Evolutionary conservation across 2,888 invertebrate genomes (phyloP).

Genomic region (Spodoptera exigua): DNA sequence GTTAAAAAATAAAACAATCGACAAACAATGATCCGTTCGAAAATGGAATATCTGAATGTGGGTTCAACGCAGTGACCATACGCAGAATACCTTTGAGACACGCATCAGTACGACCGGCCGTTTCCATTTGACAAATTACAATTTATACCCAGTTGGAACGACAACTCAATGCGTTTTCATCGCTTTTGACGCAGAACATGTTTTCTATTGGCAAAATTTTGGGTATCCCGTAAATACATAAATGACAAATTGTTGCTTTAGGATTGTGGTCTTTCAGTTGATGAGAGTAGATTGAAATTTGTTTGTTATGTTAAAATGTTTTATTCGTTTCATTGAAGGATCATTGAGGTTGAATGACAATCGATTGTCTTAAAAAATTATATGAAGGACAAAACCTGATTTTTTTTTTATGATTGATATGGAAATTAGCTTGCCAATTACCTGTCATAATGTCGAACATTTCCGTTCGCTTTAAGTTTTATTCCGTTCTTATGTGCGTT

Average conservation of each 20-base stretch:
- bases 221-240: constrained; percentile 11
- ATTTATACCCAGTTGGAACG: constrained; percentile 38
- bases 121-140: constrained; percentile 53
- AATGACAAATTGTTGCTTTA: background rate
- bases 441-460: no score
- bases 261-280: background rate
- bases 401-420: no score
- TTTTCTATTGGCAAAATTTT: constrained; percentile 38
- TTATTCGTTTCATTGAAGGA: background rate
- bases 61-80: background rate
- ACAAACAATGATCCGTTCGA: no score
- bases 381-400: no score
- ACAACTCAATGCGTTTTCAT: constrained; percentile 38
- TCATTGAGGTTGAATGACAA: background rate
- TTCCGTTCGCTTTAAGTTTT: no score
- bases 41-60: background rate
- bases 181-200: constrained; percentile 34
- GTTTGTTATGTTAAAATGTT: constrained; percentile 16
- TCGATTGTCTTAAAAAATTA: no score
- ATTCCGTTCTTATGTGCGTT: no score
- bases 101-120: constrained; percentile 26
- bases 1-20: no score
- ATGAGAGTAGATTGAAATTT: background rate
- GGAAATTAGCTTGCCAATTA: no score
- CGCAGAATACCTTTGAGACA: background rate